Base-by-base conservation (phyloP, 2,888 invertebrate species). In the Heliconius erato region DNA sequence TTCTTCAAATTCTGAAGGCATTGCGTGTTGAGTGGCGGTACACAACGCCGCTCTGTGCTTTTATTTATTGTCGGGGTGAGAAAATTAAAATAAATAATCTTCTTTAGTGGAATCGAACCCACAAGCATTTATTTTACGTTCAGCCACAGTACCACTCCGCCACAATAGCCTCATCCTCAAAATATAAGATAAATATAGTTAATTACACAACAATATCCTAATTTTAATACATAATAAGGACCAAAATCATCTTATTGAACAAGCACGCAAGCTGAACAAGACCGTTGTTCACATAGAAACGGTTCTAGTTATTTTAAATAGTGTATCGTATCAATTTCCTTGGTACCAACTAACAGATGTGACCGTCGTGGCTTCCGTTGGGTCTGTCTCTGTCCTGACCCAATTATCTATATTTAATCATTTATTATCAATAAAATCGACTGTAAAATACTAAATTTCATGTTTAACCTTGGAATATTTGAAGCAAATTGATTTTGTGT, bases 351-450 rank as follows among this genome's bases (percentile, higher is more conserved):
- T 65, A 79, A 76, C 82, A 82, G 83, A 83, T 83, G 77, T 79
- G 63, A 44, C 79, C 32, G 71, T 72, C 54, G 80, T 63, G 76
- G 82, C 74, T 78, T 78, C 82, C 74, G 83, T 74, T 65, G 44
- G 72, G 40, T 79, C n/a, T n/a, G n/a, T n/a, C n/a, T 68, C 83
- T 79, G 68, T 81, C 49, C 77, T 79, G 81, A 83, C 83, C 83
- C 23, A 77, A 83, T 83, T 83, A n/a, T n/a, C n/a, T n/a, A n/a
- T n/a, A n/a, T n/a, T n/a, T n/a, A 77, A 76, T 77, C 28, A 23
- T 77, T 67, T 77, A 74, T 49, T 44, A 23, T 16, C 40, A 79
- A 77, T 79, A 71, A 82, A 83, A 82, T 59, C 67, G 78, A 71
- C 80, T 68, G 80, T 83, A 83, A 84, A 84, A 80, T 79, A 23